Evolutionary conservation across 2,113 vertebrate species (phyloP), one percentile per base, ranked within the genome.

Genomic region (Amazona vittata): DNA sequence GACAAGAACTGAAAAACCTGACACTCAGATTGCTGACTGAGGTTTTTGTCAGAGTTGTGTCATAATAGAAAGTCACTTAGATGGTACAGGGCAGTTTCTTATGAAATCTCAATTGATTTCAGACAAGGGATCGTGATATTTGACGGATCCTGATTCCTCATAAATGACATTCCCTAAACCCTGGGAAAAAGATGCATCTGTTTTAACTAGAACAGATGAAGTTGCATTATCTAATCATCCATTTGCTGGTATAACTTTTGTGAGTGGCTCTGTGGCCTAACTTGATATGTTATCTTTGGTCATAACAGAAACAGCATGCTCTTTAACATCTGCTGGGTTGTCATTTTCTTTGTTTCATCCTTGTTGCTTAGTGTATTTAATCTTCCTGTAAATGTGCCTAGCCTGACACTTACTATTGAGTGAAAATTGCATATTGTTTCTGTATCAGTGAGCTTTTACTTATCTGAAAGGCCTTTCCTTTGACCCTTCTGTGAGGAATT

Each of bases 371-470:
- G 15, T 67, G 18, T 89, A 25, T 84, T 89, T 91, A 81, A 63
- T 73, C 31, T 82, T 91, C 49, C 52, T 89, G 62, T 79, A 84
- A 91, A 75, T 70, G 70, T 73, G 47, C 78, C n/a, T 55, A 1
- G 55, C 35, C 86, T 79, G 91, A 74, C 83, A 49, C 69, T 92
- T 71, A 33, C 21, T 79, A 74, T 41, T 0, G 2, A 62, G 65
- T 87, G 50, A 77, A 90, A 64, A 88, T 77, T 86, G 71, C 63
- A 3, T 77, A 10, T 93, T 91, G 41, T 65, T 93, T 95, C 67
- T 89, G 62, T 87, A 79, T 71, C 84, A 85, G 31, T 67, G 84
- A 91, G 75, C 94, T 96, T 95, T 62, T 76, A 62, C 53, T 53
- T 85, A 67, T 86, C 84, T 57, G 35, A 15, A 75, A 82, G 80